A percentile compares a stretch with the other conserved stretches of the same genome.
Conservation (phyloP, 2,113 vertebrate genomes). For the Sorex fumeus region DNA sequence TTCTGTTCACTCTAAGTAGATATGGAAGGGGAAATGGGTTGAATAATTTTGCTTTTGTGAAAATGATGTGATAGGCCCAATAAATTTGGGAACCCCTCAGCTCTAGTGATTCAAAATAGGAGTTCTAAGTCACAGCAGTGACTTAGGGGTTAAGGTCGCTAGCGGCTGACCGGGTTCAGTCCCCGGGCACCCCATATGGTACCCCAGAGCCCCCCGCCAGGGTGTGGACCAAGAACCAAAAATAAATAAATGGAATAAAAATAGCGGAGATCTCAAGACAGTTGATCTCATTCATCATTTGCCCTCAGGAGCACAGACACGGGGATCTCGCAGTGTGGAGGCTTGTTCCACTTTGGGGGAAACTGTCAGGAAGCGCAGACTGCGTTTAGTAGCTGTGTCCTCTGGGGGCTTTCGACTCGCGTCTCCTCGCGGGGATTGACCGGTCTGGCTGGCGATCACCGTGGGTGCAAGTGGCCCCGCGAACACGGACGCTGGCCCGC, state of each 20-base stretch:
- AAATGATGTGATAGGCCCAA: too few species aligned
- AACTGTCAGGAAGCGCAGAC: conserved; percentile 1
- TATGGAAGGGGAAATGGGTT: too few species aligned
- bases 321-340: conserved; percentile 44
- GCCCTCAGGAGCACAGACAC: conserved; percentile 28
- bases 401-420: conserved; percentile 43
- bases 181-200: neutral
- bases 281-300: conserved; percentile 50
- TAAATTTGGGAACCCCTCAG: neutral
- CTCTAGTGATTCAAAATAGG: conserved; percentile 54
- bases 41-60: neutral
- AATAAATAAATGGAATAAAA: neutral
- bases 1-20: too few species aligned
- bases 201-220: too few species aligned
- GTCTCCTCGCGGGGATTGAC: neutral
- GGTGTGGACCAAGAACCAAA: neutral
- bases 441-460: neutral
- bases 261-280: neutral
- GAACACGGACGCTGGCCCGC: conserved; percentile 12
- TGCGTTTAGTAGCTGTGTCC: conserved; percentile 57
- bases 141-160: neutral
- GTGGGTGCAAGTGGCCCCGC: conserved; percentile 33
- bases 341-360: conserved; percentile 45
- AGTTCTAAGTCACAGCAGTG: neutral
- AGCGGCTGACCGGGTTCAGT: neutral